Evolutionary conservation across 1,140 invertebrate species (phyloP).

Genomic region (Zaprionus davidi): DNA sequence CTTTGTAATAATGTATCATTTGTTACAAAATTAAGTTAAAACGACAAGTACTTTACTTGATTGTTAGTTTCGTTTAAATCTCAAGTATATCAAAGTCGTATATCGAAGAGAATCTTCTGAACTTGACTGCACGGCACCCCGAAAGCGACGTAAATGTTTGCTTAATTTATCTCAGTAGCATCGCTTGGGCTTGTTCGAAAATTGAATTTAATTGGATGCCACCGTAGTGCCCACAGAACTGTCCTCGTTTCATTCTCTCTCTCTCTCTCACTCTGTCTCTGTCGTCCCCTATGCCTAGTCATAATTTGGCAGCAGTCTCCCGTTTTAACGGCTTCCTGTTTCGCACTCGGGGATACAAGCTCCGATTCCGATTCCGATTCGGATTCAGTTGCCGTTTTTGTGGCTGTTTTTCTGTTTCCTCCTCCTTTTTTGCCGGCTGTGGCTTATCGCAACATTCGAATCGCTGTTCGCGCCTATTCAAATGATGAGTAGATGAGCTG

Average conservation of each 20-base stretch:
- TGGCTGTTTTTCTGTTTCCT: constrained; percentile 28
- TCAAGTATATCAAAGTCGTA: constrained; percentile 16
- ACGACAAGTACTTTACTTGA: not conserved
- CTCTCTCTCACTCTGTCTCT: not conserved
- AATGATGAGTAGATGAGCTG: constrained; percentile 65
- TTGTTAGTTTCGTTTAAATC: not conserved
- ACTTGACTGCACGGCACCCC: constrained; percentile 24
- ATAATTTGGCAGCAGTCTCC: constrained; percentile 65
- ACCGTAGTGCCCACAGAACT: constrained; percentile 42
- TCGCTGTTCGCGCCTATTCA: constrained; percentile 78
- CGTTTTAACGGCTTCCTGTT: constrained; percentile 54
- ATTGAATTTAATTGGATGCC: constrained; percentile 82
- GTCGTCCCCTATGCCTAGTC: constrained; percentile 61
- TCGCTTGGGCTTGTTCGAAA: constrained; percentile 66
- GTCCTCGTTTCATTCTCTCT: constrained; percentile 3
- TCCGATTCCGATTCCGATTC: constrained; percentile 32
- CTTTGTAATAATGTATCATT: not conserved
- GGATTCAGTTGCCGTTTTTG: not conserved
- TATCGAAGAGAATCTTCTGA: not conserved
- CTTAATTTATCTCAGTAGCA: constrained; percentile 80
- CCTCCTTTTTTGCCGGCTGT: constrained; percentile 7
- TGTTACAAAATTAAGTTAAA: not conserved
- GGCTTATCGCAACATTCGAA: constrained; percentile 58
- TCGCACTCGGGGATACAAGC: constrained; percentile 1
- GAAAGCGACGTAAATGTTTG: constrained; percentile 68